Conservation (phyloP, 2,888 invertebrate species). For the Dasypolia templi region DNA sequence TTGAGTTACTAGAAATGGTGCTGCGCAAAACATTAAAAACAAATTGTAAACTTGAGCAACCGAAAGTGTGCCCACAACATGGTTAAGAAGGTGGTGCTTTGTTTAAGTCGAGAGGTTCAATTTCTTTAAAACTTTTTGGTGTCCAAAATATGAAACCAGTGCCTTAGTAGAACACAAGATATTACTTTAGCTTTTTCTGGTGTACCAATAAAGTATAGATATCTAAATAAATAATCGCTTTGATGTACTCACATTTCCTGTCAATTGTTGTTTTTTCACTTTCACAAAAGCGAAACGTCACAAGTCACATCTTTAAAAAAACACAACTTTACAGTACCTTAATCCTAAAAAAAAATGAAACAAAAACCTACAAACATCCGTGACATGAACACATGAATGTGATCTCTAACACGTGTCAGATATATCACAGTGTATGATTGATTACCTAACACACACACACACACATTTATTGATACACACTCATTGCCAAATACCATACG, state of each 20-base stretch:
- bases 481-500: slow-evolving; percentile 48
- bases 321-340: slow-evolving; percentile 22
- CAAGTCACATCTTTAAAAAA: neutral
- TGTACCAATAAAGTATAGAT: no score
- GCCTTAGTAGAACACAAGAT: no score
- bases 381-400: slow-evolving; percentile 56
- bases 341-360: slow-evolving; percentile 27
- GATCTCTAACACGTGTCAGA: slow-evolving; percentile 69
- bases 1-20: neutral
- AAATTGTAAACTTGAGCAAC: neutral
- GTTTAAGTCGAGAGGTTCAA: no score
- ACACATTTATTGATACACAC: slow-evolving; percentile 29
- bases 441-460: slow-evolving; percentile 60
- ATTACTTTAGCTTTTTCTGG: no score
- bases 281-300: neutral
- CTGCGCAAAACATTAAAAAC: neutral
- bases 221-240: neutral
- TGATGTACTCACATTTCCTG: neutral
- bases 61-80: neutral
- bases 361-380: slow-evolving; percentile 51
- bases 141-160: no score
- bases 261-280: neutral
- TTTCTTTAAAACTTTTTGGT: no score
- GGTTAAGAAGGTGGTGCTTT: no score
- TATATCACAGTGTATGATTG: slow-evolving; percentile 72